Evolutionary conservation across 2,888 invertebrate genomes (phyloP), one percentile per base, ranked within the genome.

Genomic region (Andrena trimmerana): DNA sequence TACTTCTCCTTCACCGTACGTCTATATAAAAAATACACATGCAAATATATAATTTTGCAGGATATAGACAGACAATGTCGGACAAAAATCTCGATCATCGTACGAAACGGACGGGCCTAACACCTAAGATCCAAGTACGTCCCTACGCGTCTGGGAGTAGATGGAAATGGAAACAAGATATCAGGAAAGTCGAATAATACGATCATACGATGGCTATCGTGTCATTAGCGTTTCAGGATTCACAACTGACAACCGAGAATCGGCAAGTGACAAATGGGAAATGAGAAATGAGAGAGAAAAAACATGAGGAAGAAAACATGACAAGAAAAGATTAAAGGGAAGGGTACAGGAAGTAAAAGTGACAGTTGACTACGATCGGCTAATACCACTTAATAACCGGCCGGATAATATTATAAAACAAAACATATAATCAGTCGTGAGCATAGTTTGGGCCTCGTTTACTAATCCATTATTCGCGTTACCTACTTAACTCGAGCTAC

Each of bases 21-120:
- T 79, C 80, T 86, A 85, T 81, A 77, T 86, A 85, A 73, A 81
- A 81, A 86, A 80, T 80, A 65, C 54, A 69, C 68, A 63, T 80
- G 73, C 68, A 70, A 80, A 62, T 77, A 52, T 81, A 57, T 62
- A 80, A 60, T 71, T 79, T 71, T 62, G 72, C 36, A 67, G 71
- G 72, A 69, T 80, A 50, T 52, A 75, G 20, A 69, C 74, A 81
- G 80, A 69, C 31, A 50, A 80, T 27, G 31, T 52, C 27, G 59
- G 52, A 48, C 50, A 73, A 73, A 80, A 60, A 68, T 68, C 73
- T 80, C 42, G 72, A 68, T 62, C 29, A 62, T 68, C 68, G 59
- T 72, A 73, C 33, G 54, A 73, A 80, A 73, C 81, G 69, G 81
- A 74, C 81, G 81, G 69, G 65, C 50, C 63, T 79, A 63, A 69